Conservation (phyloP, 2,113 vertebrate species). For the Naja naja region DNA sequence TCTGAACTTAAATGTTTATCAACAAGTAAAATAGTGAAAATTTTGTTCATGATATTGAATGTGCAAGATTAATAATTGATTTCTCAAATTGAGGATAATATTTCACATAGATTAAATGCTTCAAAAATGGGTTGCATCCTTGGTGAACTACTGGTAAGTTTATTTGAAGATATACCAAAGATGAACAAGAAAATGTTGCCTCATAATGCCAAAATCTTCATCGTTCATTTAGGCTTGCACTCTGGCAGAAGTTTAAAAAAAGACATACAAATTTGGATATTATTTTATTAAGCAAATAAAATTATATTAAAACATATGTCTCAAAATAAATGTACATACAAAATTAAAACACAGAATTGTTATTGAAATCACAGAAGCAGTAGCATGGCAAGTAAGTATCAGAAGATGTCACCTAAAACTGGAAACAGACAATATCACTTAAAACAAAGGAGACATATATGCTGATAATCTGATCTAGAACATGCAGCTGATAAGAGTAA, state of each 20-base stretch:
- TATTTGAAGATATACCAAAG: neutral
- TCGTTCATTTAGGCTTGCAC: slow-evolving; percentile 13
- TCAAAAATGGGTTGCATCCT: neutral
- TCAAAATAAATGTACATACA: neutral
- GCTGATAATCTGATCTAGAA: neutral
- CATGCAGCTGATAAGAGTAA: neutral
- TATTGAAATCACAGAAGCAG: neutral
- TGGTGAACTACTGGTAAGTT: neutral
- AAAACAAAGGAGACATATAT: neutral
- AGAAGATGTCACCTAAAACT: neutral
- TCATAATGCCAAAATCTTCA: slow-evolving; percentile 13
- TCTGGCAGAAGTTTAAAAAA: neutral
- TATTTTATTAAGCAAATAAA: neutral
- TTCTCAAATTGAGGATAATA: neutral
- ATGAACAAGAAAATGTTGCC: neutral
- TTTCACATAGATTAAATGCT: neutral
- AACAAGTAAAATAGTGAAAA: slow-evolving; percentile 4
- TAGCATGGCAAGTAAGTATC: neutral
- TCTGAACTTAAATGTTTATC: neutral
- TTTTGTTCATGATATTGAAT: neutral
- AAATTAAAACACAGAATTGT: neutral
- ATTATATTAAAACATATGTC: neutral
- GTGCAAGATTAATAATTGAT: neutral
- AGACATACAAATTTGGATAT: neutral
- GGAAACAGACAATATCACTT: neutral